These are phyloP conservation scores for Ectobius pallidus DNA, from an alignment of 2,888 invertebrate genomes.

Conservation along the genomic window DNA sequence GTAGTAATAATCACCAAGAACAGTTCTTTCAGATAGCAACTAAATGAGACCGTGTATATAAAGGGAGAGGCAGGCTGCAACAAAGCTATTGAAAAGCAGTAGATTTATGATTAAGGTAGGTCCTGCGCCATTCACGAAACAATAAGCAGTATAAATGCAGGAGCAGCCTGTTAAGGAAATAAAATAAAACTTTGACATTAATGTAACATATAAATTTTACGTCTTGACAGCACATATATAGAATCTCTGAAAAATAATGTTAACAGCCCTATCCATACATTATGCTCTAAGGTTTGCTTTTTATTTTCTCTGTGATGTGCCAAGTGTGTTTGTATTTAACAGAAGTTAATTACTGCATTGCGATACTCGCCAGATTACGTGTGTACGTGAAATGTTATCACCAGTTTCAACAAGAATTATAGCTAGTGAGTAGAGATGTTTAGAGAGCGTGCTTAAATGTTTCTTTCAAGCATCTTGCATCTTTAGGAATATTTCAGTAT, in stretches of 20 bases:
- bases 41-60: not conserved
- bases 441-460: no score
- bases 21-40: not conserved
- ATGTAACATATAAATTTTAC: not conserved
- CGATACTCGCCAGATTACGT: no score
- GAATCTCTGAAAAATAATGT: not conserved
- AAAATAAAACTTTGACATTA: not conserved
- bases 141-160: not conserved
- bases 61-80: no score
- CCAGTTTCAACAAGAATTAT: no score
- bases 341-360: no score
- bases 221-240: not conserved
- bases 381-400: no score
- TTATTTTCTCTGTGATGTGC: no score
- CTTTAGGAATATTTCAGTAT: no score
- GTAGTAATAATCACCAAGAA: not conserved
- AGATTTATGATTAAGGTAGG: not conserved
- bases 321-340: no score
- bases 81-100: not conserved
- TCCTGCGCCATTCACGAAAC: not conserved
- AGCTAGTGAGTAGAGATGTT: no score
- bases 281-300: not conserved
- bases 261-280: not conserved
- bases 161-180: not conserved
- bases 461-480: no score